Conservation (phyloP, 2,888 invertebrate genomes). For the Drosophila macrospina region DNA sequence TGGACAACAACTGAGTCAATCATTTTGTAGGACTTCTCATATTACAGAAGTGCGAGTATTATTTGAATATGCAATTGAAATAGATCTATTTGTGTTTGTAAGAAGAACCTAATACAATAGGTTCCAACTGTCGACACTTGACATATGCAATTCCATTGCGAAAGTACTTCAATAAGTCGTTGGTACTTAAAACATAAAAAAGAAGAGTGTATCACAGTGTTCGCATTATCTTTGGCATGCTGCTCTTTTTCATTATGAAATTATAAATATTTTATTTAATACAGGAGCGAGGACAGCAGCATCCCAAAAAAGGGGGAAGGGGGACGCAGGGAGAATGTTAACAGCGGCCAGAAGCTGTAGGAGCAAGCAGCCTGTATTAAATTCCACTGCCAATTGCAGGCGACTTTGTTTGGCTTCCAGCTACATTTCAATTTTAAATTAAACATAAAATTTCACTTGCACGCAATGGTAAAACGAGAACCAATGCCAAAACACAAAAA, state of each 20-base stretch:
- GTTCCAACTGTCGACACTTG: neutral
- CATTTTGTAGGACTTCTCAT: too few species aligned
- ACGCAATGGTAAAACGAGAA: slow-evolving; percentile 50
- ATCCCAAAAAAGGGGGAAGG: neutral
- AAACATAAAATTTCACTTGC: slow-evolving; percentile 63
- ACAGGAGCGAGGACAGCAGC: slow-evolving; percentile 44
- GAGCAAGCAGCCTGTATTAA: slow-evolving; percentile 43
- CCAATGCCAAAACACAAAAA: slow-evolving; percentile 19
- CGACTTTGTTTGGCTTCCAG: slow-evolving; percentile 63
- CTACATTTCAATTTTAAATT: slow-evolving; percentile 71
- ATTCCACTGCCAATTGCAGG: slow-evolving; percentile 66
- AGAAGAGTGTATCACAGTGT: slow-evolving; percentile 22
- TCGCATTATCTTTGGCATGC: slow-evolving; percentile 50
- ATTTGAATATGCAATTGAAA: too few species aligned
- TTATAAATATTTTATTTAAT: slow-evolving; percentile 70
- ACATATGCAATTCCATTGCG: neutral
- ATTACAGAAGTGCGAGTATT: too few species aligned
- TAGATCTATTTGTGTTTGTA: too few species aligned
- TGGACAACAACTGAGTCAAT: too few species aligned
- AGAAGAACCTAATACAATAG: too few species aligned
- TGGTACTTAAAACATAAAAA: neutral
- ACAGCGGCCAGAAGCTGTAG: slow-evolving; percentile 7
- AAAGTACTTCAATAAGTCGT: neutral
- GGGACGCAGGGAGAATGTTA: neutral
- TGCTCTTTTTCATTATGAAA: slow-evolving; percentile 67